phyloP scores from a whole-genome alignment of 2,113 vertebrate genomes.

The Dasypus novemcinctus region DNA sequence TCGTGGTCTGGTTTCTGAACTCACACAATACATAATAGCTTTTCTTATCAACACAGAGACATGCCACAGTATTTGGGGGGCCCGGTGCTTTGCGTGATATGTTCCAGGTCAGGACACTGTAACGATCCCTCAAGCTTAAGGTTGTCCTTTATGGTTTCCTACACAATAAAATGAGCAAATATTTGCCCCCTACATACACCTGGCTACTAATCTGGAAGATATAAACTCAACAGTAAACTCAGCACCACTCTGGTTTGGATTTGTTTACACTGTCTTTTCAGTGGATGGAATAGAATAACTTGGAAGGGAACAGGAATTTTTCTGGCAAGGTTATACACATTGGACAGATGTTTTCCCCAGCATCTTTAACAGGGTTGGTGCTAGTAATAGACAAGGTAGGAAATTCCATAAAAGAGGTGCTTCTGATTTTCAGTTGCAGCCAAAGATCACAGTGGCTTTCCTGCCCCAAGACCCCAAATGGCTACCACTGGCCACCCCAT shows the following conservation, averaged over 20 bases:
- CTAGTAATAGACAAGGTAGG: neutral
- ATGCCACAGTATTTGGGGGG: neutral
- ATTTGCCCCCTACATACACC: neutral
- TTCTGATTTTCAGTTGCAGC: neutral
- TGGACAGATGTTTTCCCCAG: neutral
- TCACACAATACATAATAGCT: neutral
- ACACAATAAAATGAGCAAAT: neutral
- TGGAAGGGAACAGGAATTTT: neutral
- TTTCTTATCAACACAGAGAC: neutral
- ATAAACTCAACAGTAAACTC: slow-evolving; percentile 21
- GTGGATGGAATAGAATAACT: neutral
- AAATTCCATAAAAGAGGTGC: neutral
- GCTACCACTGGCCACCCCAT: too few relatives aligned
- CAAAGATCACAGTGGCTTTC: neutral
- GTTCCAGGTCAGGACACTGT: neutral
- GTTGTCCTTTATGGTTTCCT: neutral
- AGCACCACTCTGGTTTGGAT: neutral
- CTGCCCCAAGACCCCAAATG: neutral
- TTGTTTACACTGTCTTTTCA: neutral
- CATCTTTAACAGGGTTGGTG: neutral
- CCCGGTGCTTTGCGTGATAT: neutral
- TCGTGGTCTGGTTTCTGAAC: neutral
- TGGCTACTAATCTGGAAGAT: neutral
- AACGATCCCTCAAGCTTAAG: neutral
- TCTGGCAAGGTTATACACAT: neutral